These are phyloP conservation scores for Pelochelys cantorii DNA, from an alignment of 2,797 vertebrate species.

Conservation along the genomic window DNA sequence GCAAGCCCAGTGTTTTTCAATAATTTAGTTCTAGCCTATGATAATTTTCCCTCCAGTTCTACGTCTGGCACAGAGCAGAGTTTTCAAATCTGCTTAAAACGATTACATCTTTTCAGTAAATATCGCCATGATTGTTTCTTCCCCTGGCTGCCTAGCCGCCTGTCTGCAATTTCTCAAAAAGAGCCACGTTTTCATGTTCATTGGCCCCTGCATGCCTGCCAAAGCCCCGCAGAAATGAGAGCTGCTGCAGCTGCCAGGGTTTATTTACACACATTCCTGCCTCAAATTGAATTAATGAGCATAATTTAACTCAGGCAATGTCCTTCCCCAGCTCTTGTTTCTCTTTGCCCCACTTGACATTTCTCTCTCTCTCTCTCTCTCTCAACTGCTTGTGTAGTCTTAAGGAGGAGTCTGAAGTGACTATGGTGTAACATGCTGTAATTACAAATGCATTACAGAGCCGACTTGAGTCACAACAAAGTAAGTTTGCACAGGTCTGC, in stretches of 20 bases:
- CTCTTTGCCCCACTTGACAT: slow-evolving; percentile 69
- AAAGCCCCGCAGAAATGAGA: slow-evolving; percentile 81
- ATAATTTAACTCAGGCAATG: slow-evolving; percentile 84
- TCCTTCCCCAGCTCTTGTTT: slow-evolving; percentile 75
- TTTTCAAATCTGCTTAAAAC: slow-evolving; percentile 63
- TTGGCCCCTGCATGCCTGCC: slow-evolving; percentile 81
- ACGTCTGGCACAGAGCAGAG: slow-evolving; percentile 58
- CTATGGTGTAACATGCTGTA: slow-evolving; percentile 50
- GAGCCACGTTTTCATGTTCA: slow-evolving; percentile 65
- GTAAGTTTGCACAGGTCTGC: not conserved
- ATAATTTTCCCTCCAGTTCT: slow-evolving; percentile 58
- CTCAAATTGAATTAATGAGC: slow-evolving; percentile 98
- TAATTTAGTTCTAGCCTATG: slow-evolving; percentile 57
- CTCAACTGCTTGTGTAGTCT: slow-evolving; percentile 17
- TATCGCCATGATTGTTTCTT: slow-evolving; percentile 70
- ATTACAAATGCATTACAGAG: slow-evolving; percentile 23
- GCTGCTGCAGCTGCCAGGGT: slow-evolving; percentile 90
- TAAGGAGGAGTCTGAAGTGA: slow-evolving; percentile 40
- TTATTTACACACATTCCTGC: slow-evolving; percentile 99
- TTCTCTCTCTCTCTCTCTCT: slow-evolving; percentile 55
- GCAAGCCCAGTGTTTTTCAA: slow-evolving; percentile 54
- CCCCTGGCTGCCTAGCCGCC: slow-evolving; percentile 57
- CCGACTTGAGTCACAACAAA: slow-evolving; percentile 12
- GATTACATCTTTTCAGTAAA: slow-evolving; percentile 57
- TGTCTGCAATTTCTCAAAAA: slow-evolving; percentile 61